Conservation (phyloP, 2,888 invertebrate genomes). For the Parthenolecanium corni region DNA sequence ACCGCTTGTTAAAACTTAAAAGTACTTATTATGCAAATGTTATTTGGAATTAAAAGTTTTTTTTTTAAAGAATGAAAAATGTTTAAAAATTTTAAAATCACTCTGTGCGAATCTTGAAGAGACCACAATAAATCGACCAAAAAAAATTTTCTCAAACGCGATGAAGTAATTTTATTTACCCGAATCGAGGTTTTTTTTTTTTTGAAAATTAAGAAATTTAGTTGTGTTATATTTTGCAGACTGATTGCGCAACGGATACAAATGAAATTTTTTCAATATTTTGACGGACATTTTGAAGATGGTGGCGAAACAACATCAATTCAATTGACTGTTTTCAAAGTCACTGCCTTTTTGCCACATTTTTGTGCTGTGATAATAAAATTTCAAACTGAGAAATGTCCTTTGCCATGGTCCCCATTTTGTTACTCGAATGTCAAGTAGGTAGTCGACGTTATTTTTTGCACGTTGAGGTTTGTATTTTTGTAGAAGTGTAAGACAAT, state of each 20-base stretch:
- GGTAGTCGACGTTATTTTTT: neutral
- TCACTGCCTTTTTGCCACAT: conserved; percentile 24
- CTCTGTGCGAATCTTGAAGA: too few relatives aligned
- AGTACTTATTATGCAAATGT: too few relatives aligned
- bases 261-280: neutral
- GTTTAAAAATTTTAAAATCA: too few relatives aligned
- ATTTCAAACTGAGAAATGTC: conserved; percentile 5
- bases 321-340: conserved; percentile 16
- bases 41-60: too few relatives aligned
- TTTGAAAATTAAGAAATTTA: too few relatives aligned
- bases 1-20: too few relatives aligned
- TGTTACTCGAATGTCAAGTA: neutral
- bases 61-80: too few relatives aligned
- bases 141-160: too few relatives aligned
- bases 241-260: neutral
- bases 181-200: too few relatives aligned
- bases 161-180: too few relatives aligned
- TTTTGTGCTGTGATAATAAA: conserved; percentile 24
- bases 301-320: conserved; percentile 12
- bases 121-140: too few relatives aligned
- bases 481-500: neutral
- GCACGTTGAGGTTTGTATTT: conserved; percentile 3
- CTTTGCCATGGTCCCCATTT: neutral
- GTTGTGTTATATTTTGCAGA: neutral
- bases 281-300: neutral